phyloP scores from a whole-genome alignment of 2,113 vertebrate species.

The Oreochromis tanganicae region DNA sequence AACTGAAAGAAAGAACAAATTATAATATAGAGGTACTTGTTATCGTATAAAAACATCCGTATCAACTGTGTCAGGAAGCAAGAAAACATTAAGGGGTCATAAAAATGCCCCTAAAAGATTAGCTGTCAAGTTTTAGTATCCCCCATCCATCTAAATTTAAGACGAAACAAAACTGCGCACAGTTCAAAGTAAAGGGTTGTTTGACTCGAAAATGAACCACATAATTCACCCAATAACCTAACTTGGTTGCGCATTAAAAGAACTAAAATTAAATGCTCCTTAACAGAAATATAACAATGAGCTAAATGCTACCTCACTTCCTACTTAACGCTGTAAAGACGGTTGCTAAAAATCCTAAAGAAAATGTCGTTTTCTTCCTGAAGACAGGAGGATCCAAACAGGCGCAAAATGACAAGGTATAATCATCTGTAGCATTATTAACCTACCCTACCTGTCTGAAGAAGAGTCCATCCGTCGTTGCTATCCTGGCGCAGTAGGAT shows the following conservation, averaged over 20 bases:
- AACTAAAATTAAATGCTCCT: not conserved
- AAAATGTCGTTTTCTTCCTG: not conserved
- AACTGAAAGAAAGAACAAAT: not conserved
- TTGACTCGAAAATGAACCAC: not conserved
- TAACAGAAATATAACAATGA: not conserved
- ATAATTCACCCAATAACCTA: not conserved
- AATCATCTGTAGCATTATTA: not conserved
- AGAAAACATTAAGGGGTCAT: not conserved
- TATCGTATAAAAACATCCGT: not conserved
- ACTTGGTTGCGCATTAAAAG: not conserved
- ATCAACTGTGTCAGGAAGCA: not conserved
- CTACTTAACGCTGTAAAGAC: not conserved
- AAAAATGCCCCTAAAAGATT: not conserved
- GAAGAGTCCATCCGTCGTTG: slow-evolving; percentile 24
- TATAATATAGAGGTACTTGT: not conserved
- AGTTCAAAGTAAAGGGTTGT: not conserved
- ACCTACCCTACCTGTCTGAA: slow-evolving; percentile 71
- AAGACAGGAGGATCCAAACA: fast-evolving
- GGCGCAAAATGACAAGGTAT: not conserved
- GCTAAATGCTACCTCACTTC: not conserved
- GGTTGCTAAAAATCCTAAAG: not conserved
- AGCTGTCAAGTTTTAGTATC: not conserved
- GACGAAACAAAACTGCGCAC: not conserved
- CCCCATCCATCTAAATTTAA: not conserved
- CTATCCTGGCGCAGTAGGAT: slow-evolving; percentile 41